Conservation (phyloP, 2,888 invertebrate species). For the Allygus modestus region DNA sequence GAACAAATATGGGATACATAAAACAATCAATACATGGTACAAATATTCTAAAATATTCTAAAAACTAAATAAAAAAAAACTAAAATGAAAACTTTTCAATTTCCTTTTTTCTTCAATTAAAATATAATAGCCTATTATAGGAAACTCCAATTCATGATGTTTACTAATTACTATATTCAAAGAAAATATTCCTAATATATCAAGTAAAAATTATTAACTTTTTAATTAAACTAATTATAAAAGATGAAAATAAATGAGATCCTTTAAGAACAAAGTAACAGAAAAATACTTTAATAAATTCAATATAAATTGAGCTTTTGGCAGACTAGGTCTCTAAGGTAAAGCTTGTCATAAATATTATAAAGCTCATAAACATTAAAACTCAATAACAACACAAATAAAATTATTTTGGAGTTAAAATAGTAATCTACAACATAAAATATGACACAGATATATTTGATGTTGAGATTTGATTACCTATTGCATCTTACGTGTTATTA, state of each 20-base stretch:
- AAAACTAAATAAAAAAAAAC: too few relatives aligned
- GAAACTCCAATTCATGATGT: too few relatives aligned
- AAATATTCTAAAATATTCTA: too few relatives aligned
- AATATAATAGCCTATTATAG: too few relatives aligned
- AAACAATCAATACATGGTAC: too few relatives aligned
- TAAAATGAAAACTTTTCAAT: too few relatives aligned
- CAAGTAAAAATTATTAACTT: too few relatives aligned
- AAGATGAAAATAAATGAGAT: not conserved
- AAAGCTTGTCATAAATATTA: not conserved
- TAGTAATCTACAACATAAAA: not conserved
- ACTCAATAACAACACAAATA: conserved; percentile 4
- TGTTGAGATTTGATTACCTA: not conserved
- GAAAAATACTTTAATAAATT: conserved; percentile 19
- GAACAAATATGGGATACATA: too few relatives aligned
- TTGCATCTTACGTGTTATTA: not conserved
- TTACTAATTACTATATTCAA: too few relatives aligned
- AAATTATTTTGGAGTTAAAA: not conserved
- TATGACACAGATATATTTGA: conserved; percentile 23
- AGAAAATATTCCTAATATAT: too few relatives aligned
- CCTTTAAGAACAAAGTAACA: not conserved
- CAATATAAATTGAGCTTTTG: conserved; percentile 11
- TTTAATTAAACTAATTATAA: not conserved
- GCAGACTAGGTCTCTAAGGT: conserved; percentile 36
- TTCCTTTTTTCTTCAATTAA: too few relatives aligned
- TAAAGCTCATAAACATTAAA: not conserved